phyloP scores from a whole-genome alignment of 2,113 vertebrate genomes.

The Panthera leo region DNA sequence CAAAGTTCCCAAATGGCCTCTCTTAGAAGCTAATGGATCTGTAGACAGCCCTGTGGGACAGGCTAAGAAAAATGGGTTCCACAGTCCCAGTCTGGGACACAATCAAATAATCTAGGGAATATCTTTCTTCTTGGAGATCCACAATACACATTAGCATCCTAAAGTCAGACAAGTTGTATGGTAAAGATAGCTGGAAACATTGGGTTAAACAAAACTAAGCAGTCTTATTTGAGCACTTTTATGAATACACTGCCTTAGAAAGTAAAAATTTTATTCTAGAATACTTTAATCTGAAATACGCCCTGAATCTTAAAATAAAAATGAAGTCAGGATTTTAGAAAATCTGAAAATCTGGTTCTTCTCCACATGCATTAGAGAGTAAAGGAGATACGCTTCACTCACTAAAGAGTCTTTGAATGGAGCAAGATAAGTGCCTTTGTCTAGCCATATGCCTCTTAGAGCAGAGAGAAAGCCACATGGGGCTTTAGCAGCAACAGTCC shows the following conservation, averaged over 20 bases:
- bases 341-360: not conserved
- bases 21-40: not conserved
- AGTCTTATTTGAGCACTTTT: not conserved
- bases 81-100: not conserved
- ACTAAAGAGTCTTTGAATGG: not conserved
- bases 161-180: not conserved
- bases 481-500: not conserved
- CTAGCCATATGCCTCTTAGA: not conserved
- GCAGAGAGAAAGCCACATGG: not conserved
- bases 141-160: not conserved
- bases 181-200: not conserved
- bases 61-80: not conserved
- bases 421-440: not conserved
- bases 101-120: not conserved
- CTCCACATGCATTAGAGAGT: not conserved
- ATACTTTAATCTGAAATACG: constrained; percentile 34
- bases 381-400: not conserved
- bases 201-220: not conserved
- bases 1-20: not conserved
- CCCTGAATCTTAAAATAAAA: constrained; percentile 30
- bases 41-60: not conserved
- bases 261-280: constrained; percentile 15
- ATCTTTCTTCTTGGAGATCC: not conserved
- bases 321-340: not conserved
- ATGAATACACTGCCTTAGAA: not conserved